A percentile compares a stretch with the other conserved stretches of the same genome.
phyloP scores from a whole-genome alignment of 1,140 invertebrate species.

The Drosophila gunungcola region DNA sequence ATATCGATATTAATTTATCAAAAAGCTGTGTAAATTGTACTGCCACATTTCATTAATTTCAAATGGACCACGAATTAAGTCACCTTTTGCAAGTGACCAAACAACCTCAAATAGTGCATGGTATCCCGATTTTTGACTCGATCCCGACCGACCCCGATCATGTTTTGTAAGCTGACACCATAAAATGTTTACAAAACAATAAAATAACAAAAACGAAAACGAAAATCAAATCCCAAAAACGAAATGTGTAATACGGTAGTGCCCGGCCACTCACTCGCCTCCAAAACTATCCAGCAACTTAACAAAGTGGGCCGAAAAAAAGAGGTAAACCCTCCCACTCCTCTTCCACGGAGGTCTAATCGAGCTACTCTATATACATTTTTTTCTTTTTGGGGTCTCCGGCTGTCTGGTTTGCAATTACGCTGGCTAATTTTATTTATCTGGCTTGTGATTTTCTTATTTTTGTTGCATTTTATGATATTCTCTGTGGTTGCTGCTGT shows the following conservation, averaged over 20 bases:
- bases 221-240: constrained; percentile 36
- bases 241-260: constrained; percentile 62
- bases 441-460: constrained; percentile 44
- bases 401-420: constrained; percentile 67
- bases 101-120: constrained; percentile 4
- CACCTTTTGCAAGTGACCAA: constrained; percentile 13
- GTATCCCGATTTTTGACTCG: constrained; percentile 24
- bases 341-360: constrained; percentile 28
- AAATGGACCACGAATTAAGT: constrained; percentile 12
- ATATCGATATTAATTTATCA: too few relatives aligned
- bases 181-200: constrained; percentile 52
- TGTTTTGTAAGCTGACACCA: constrained; percentile 60
- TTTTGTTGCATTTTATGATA: constrained; percentile 39
- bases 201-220: constrained; percentile 30
- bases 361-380: constrained; percentile 37
- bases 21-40: not conserved
- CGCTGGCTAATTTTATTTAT: constrained; percentile 72
- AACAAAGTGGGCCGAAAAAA: constrained; percentile 37
- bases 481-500: constrained; percentile 23
- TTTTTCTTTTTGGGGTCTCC: constrained; percentile 38
- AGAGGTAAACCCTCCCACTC: constrained; percentile 18
- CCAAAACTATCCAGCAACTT: constrained; percentile 42
- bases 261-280: constrained; percentile 45
- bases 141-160: constrained; percentile 44
- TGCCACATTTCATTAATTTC: not conserved